Conservation (phyloP, 2,797 vertebrate genomes). For the Danio tinwini region DNA sequence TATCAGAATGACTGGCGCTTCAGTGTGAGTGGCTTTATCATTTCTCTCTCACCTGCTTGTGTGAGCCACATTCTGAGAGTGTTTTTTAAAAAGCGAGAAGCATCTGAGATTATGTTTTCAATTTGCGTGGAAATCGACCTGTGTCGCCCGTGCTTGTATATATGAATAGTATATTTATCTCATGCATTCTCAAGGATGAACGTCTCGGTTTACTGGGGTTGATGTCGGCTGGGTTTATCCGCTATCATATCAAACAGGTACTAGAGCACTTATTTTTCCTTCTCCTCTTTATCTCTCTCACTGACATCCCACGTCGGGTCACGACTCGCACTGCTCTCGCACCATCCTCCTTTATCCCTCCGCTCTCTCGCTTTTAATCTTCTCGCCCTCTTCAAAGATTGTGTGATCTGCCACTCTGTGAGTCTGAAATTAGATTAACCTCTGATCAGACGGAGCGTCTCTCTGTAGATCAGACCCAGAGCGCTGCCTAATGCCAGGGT, state of each 20-base stretch:
- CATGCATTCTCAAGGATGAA: constrained; percentile 27
- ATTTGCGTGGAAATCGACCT: constrained; percentile 37
- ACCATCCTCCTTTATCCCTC: constrained; percentile 8
- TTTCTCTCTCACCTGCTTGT: background rate
- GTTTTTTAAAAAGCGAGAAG: constrained; percentile 20
- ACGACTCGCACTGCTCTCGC: constrained; percentile 1
- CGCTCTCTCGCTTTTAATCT: constrained; percentile 39
- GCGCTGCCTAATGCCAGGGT: constrained; percentile 23
- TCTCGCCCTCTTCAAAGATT: constrained; percentile 36
- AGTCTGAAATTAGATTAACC: constrained; percentile 62
- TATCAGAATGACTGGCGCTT: constrained; percentile 31
- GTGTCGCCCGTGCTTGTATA: constrained; percentile 21
- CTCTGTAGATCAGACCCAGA: constrained; percentile 15
- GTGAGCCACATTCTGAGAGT: constrained; percentile 4
- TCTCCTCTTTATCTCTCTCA: constrained; percentile 22
- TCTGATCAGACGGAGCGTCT: constrained; percentile 66
- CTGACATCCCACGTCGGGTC: constrained; percentile 32
- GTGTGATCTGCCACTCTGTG: constrained; percentile 49
- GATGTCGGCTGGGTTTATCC: constrained; percentile 38
- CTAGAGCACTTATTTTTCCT: constrained; percentile 30
- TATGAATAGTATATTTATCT: constrained; percentile 31
- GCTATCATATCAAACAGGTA: constrained; percentile 29
- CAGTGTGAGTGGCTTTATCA: constrained; percentile 9
- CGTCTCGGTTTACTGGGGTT: constrained; percentile 15
- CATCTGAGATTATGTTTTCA: constrained; percentile 35